A percentile compares a stretch with the other conserved stretches of the same genome.
phyloP scores from a whole-genome alignment of 2,888 invertebrate genomes.

The Nomada fucata region DNA sequence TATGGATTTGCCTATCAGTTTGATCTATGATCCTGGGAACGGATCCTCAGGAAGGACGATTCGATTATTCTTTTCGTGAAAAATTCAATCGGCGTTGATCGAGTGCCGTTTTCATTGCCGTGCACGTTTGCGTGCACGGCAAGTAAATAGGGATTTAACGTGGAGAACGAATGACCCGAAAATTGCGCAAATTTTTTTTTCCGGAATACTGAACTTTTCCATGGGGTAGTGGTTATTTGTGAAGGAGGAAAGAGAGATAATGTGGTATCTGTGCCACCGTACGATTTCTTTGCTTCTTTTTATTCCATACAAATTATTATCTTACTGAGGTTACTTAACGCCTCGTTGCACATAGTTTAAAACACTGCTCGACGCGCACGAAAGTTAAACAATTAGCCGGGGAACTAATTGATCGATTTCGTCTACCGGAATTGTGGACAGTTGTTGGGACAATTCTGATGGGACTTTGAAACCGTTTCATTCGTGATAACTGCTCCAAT shows the following conservation, averaged over 20 bases:
- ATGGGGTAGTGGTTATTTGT: not conserved
- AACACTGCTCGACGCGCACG: not conserved
- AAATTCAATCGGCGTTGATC: not conserved
- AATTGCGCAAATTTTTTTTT: no score
- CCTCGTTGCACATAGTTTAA: not conserved
- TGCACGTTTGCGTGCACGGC: not conserved
- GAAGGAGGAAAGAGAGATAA: slow-evolving; percentile 16
- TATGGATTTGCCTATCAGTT: no score
- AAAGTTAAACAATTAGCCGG: no score
- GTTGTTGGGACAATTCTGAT: no score
- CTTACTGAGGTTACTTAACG: not conserved
- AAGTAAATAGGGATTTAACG: not conserved
- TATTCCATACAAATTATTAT: slow-evolving; percentile 2
- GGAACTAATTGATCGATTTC: not conserved
- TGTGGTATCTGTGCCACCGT: not conserved
- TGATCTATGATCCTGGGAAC: no score
- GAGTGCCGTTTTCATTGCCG: not conserved
- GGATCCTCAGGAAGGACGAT: no score
- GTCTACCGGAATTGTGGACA: not conserved
- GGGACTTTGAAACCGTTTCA: not conserved
- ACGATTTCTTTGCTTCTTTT: not conserved
- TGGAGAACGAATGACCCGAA: not conserved
- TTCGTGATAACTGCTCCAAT: not conserved
- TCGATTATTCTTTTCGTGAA: no score
- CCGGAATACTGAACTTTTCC: not conserved